Percentiles rank a stretch among this genome's conserved stretches.
These are phyloP conservation scores for Laterallus jamaicensis DNA, from an alignment of 2,113 vertebrate species.

Conservation along the genomic window DNA sequence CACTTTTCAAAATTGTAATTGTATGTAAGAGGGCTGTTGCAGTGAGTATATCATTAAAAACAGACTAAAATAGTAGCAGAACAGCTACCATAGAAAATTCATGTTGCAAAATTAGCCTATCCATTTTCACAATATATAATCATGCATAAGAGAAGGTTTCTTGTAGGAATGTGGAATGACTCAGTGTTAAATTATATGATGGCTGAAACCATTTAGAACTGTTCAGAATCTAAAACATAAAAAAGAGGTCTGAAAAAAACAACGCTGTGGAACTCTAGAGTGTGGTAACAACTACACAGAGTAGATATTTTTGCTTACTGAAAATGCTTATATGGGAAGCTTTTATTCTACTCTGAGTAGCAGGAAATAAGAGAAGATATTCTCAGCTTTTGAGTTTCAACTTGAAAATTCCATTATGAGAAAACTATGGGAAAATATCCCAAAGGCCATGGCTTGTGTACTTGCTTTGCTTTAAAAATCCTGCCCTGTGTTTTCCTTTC, in stretches of 20 bases:
- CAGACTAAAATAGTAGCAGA: conserved; percentile 65
- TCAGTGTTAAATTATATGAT: conserved; percentile 73
- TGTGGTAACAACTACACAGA: background rate
- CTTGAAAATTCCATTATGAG: conserved; percentile 39
- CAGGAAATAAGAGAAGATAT: conserved; percentile 59
- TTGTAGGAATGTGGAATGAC: conserved; percentile 60
- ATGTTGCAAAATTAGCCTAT: conserved; percentile 68
- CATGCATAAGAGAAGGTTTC: conserved; percentile 73
- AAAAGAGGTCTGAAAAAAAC: conserved; percentile 9
- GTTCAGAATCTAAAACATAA: conserved; percentile 7
- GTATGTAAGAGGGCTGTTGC: conserved; percentile 58
- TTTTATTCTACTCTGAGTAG: conserved; percentile 12
- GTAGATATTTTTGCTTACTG: conserved; percentile 39
- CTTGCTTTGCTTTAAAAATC: conserved; percentile 33
- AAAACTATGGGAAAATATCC: conserved; percentile 53
- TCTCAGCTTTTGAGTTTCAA: conserved; percentile 52
- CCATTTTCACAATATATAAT: conserved; percentile 75
- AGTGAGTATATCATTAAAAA: conserved; percentile 70
- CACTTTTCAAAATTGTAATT: conserved; percentile 66
- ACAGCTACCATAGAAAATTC: conserved; percentile 59
- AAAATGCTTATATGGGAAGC: conserved; percentile 28
- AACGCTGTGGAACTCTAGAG: background rate
- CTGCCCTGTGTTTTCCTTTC: conserved; percentile 20
- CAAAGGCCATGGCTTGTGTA: background rate
- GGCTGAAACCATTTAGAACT: conserved; percentile 50